Base-by-base conservation (phyloP, 2,888 invertebrate genomes). In the Caenorhabditis angaria region DNA sequence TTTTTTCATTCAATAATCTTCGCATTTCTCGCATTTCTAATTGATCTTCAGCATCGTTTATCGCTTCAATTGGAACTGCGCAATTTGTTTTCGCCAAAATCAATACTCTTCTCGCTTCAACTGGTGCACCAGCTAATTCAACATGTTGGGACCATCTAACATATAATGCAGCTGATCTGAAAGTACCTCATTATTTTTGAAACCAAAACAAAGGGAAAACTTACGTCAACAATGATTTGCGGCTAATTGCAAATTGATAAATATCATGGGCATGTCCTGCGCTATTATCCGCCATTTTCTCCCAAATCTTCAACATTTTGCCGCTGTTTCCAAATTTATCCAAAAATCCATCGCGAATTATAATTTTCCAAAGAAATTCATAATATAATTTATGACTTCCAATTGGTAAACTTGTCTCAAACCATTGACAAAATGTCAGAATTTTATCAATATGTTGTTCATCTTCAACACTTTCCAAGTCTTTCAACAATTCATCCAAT, bases 281-380 rank as follows among this genome's bases (percentile, higher is more conserved):
- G 29, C 78, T 77, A 50, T 77, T 81, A 61, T 80, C 81, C 14
- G 80, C 80, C 62, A 81, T 57, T 53, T 66, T 77, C 22, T 71
- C 70, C 81, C 81, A 81, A n/a, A 81, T 70, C 61, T 74, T 77
- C 51, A 81, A 61, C 71, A 77, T 77, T 51, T 78, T 51, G 20
- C 72, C 75, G 53, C 80, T 80, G 2, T 81, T 58, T 29, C 50
- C 57, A 63, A 76, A 71, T 10, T 68, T 65, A 24, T 65, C 58
- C 4, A 75, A 28, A 35, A 67, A 66, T 41, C 66, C 70, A 2
- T 54, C 54, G 48, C 80, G 55, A 55, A 67, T 70, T 3, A 81
- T 70, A 47, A 78, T 68, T 60, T 74, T 80, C 81, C 81, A 81
- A 2, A 81, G 64, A 25, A 75, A 56, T 41, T 76, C 62, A 41